Percentiles rank a stretch among this genome's conserved stretches.
Evolutionary conservation across 2,113 vertebrate genomes (phyloP).

Genomic region (Pelvicachromis taeniatus): DNA sequence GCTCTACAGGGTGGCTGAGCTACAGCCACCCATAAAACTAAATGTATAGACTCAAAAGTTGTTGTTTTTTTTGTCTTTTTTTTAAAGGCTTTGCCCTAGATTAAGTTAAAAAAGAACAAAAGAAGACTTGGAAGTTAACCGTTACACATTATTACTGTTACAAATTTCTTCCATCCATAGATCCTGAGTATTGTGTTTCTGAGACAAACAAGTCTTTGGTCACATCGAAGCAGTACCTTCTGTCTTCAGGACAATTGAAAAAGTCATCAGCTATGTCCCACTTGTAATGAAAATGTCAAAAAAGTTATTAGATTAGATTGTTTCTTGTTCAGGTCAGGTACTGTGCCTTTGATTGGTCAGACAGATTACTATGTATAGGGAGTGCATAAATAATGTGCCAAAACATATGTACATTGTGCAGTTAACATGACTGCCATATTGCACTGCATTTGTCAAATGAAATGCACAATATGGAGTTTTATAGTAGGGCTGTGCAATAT

Average conservation of each 20-base stretch:
- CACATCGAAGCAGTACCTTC: neutral
- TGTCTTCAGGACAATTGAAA: neutral
- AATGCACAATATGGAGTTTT: neutral
- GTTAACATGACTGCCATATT: neutral
- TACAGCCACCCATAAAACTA: too few relatives aligned
- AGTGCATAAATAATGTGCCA: neutral
- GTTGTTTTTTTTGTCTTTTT: fast-evolving
- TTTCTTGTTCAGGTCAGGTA: neutral
- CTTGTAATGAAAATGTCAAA: neutral
- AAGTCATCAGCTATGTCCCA: neutral
- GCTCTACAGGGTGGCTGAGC: too few relatives aligned
- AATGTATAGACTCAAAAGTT: neutral
- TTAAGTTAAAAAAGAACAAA: neutral
- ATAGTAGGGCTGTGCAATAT: too few relatives aligned
- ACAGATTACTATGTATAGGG: neutral
- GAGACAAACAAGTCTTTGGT: neutral
- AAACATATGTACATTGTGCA: neutral
- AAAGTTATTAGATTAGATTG: neutral
- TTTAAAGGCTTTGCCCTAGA: neutral
- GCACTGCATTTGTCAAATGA: neutral
- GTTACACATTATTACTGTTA: neutral
- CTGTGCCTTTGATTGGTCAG: neutral
- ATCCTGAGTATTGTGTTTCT: neutral
- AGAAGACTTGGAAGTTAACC: neutral
- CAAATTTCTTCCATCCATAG: neutral